Evolutionary conservation across 2,113 vertebrate genomes (phyloP).

Genomic region (Anguilla rostrata): DNA sequence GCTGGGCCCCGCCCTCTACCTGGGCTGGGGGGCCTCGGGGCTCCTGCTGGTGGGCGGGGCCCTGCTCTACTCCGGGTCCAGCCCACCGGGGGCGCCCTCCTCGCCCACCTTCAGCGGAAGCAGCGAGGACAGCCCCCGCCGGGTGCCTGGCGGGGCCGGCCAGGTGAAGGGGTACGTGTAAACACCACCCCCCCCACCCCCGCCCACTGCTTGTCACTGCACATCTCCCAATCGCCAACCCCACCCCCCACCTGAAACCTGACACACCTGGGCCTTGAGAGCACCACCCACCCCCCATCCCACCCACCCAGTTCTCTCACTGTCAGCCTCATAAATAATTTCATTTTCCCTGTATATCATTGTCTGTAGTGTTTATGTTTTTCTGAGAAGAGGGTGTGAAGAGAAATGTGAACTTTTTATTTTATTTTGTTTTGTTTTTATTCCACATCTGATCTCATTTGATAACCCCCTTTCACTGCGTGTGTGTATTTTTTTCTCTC

Average conservation of each 20-base stretch:
- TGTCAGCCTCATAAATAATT: conserved; percentile 48
- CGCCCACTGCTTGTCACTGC: background rate
- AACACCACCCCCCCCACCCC: conserved; percentile 21
- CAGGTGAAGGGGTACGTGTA: conserved; percentile 79
- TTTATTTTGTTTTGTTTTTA: conserved; percentile 30
- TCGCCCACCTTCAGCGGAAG: conserved; percentile 74
- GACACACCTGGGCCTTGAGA: conserved; percentile 14
- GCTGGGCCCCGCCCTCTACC: conserved; percentile 74
- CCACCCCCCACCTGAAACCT: background rate
- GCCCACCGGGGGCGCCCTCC: conserved; percentile 68
- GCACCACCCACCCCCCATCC: conserved; percentile 4
- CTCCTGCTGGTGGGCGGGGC: conserved; percentile 73
- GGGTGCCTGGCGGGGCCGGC: conserved; percentile 56
- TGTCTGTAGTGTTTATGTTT: conserved; percentile 56
- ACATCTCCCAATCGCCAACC: background rate
- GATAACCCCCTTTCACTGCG: conserved; percentile 56
- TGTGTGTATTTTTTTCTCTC: conserved; percentile 47
- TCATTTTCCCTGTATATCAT: conserved; percentile 54
- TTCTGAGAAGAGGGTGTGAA: conserved; percentile 47
- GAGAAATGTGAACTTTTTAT: conserved; percentile 52
- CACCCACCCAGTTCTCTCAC: conserved; percentile 38
- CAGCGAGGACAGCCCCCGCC: conserved; percentile 71
- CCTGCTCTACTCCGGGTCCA: conserved; percentile 72
- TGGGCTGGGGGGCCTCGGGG: conserved; percentile 72
- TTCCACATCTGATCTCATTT: conserved; percentile 55